A percentile compares a stretch with the other conserved stretches of the same genome.
These are phyloP conservation scores for Ptilorrhoa leucosticta DNA, from an alignment of 2,113 vertebrate species.

Conservation along the genomic window DNA sequence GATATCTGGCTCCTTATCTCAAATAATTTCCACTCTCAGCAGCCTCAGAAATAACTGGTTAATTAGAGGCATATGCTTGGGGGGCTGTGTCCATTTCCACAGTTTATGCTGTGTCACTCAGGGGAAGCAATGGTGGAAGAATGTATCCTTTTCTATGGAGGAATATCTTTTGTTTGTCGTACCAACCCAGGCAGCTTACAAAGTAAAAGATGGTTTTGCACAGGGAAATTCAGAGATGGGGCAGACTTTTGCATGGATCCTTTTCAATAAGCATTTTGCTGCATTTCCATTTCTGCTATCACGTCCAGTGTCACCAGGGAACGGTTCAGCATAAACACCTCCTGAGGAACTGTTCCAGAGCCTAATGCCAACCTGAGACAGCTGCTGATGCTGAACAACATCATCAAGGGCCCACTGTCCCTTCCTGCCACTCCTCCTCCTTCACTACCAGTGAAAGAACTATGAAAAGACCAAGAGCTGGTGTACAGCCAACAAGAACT, in stretches of 20 bases:
- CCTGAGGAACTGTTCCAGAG: slow-evolving; percentile 67
- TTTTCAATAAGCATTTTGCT: neutral
- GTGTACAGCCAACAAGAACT: slow-evolving; percentile 80
- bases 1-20: neutral
- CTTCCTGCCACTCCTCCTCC: slow-evolving; percentile 79
- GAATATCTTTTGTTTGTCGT: neutral
- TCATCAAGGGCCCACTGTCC: slow-evolving; percentile 76
- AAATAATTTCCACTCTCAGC: neutral
- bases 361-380: slow-evolving; percentile 80
- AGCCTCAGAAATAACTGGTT: slow-evolving; percentile 15
- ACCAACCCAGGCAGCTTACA: neutral
- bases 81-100: neutral
- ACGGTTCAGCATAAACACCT: slow-evolving; percentile 64
- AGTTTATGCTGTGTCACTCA: neutral
- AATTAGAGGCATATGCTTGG: slow-evolving; percentile 2
- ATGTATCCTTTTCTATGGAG: neutral
- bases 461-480: slow-evolving; percentile 81
- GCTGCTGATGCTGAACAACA: slow-evolving; percentile 76
- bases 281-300: slow-evolving; percentile 14
- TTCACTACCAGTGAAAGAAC: slow-evolving; percentile 73
- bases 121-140: neutral
- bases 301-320: slow-evolving; percentile 52
- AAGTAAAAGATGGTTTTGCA: neutral
- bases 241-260: neutral
- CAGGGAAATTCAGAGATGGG: neutral